Evolutionary conservation across 2,888 invertebrate species (phyloP).

Genomic region (Drosophila mettleri): DNA sequence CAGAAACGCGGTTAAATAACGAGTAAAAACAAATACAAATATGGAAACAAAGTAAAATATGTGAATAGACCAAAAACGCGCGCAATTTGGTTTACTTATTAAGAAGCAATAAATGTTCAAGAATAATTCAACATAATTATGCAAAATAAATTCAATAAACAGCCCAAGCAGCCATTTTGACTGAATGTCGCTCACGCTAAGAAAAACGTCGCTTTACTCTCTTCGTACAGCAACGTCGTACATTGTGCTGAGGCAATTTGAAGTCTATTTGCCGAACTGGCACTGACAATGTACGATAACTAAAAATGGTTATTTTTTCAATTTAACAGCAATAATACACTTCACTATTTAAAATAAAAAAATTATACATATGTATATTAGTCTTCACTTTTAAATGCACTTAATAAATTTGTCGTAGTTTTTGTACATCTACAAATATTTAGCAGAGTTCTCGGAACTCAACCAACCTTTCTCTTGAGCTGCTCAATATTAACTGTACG

Average conservation of each 20-base stretch:
- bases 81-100: constrained; percentile 48
- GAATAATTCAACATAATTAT: constrained; percentile 37
- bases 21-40: constrained; percentile 78
- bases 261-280: constrained; percentile 20
- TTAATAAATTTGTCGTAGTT: background rate
- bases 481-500: constrained; percentile 81
- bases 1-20: constrained; percentile 59
- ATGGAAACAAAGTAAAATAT: constrained; percentile 57
- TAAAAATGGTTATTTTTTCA: constrained; percentile 10
- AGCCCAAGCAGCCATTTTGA: constrained; percentile 57
- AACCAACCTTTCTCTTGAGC: constrained; percentile 77
- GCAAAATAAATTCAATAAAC: constrained; percentile 41
- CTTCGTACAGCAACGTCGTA: constrained; percentile 57
- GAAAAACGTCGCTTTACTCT: constrained; percentile 62
- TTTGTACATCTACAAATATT: too few relatives aligned
- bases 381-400: constrained; percentile 23
- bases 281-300: constrained; percentile 20
- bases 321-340: constrained; percentile 16
- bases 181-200: constrained; percentile 42
- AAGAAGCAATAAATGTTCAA: constrained; percentile 25
- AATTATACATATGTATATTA: background rate
- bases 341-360: constrained; percentile 31
- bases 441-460: constrained; percentile 23
- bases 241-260: constrained; percentile 28
- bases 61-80: constrained; percentile 56